Percentiles rank a stretch among this genome's conserved stretches.
phyloP scores from a whole-genome alignment of 2,797 vertebrate species.

The Rhynchonycteris naso region DNA sequence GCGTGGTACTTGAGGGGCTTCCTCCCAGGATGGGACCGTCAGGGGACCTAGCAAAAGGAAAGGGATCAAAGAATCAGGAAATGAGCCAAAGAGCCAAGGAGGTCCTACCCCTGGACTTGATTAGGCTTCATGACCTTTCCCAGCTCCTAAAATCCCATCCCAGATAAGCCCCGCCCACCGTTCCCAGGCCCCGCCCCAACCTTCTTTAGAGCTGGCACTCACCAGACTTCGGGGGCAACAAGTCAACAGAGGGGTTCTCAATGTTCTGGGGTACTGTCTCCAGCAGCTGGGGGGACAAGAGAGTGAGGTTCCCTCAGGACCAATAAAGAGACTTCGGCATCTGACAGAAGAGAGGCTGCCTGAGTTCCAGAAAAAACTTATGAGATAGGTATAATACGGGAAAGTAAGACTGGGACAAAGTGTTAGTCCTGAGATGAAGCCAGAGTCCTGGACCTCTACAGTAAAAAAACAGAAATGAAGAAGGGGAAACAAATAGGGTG shows the following conservation, averaged over 20 bases:
- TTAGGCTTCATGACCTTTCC: not conserved
- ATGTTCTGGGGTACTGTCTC: constrained; percentile 70
- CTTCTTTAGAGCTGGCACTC: constrained; percentile 34
- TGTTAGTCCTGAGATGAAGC: not conserved
- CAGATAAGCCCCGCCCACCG: not conserved
- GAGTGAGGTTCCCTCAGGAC: not conserved
- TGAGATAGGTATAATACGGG: not conserved
- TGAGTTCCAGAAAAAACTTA: not conserved
- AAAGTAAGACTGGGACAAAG: not conserved
- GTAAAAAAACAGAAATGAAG: not conserved
- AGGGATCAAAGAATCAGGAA: not conserved
- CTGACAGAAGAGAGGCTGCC: not conserved
- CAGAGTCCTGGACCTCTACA: not conserved
- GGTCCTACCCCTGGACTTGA: not conserved
- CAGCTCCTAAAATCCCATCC: not conserved
- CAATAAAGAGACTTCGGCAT: not conserved
- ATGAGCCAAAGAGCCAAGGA: not conserved
- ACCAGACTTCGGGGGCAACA: constrained; percentile 64
- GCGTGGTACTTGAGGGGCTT: constrained; percentile 58
- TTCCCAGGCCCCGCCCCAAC: not conserved
- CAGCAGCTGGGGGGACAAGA: constrained; percentile 77
- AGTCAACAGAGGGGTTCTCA: constrained; percentile 40
- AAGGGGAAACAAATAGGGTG: not conserved
- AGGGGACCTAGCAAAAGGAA: constrained; percentile 44
- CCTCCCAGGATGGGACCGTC: constrained; percentile 61